Conservation (phyloP, 2,888 invertebrate genomes). For the Gisinianus flammeolus region DNA sequence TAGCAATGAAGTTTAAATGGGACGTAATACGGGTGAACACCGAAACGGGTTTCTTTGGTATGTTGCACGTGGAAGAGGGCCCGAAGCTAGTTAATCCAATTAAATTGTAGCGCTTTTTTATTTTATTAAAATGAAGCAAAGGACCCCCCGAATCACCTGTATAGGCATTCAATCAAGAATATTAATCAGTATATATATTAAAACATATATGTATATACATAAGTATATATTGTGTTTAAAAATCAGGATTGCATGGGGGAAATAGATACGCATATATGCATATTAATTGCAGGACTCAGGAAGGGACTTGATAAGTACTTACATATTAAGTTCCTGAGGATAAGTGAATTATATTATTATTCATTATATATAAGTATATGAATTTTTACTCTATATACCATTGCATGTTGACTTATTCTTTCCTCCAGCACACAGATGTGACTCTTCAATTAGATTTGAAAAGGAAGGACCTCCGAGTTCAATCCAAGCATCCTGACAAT, state of each 20-base stretch:
- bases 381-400: background rate
- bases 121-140: background rate
- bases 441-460: background rate
- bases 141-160: constrained; percentile 38
- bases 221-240: too few relatives aligned
- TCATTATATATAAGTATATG: background rate
- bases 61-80: constrained; percentile 25
- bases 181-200: too few relatives aligned
- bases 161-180: too few relatives aligned
- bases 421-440: constrained; percentile 31
- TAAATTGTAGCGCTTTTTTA: background rate
- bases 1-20: constrained; percentile 5
- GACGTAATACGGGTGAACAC: constrained; percentile 25
- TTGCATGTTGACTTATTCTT: constrained; percentile 31
- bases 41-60: constrained; percentile 26
- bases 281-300: too few relatives aligned
- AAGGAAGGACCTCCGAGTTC: constrained; percentile 20
- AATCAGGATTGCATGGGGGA: too few relatives aligned
- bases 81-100: constrained; percentile 30
- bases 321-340: too few relatives aligned
- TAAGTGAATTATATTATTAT: too few relatives aligned
- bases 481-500: constrained; percentile 21
- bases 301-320: too few relatives aligned
- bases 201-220: too few relatives aligned
- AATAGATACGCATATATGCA: too few relatives aligned